Base-by-base conservation (phyloP, 2,888 invertebrate genomes). In the Entomobrya proxima region DNA sequence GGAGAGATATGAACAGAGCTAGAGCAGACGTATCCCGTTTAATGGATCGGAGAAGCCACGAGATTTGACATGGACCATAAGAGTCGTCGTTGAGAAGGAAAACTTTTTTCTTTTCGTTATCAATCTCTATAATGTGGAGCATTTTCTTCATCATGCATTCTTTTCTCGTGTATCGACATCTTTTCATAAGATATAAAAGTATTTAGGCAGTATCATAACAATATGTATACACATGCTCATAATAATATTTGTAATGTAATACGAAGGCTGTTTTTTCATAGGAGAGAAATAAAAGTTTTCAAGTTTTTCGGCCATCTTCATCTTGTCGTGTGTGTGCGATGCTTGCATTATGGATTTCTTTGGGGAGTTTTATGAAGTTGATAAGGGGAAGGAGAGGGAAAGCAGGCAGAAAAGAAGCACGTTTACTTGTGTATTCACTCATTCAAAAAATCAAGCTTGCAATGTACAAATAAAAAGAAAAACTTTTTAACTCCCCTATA, bases 31-130 rank as follows among this genome's bases (percentile, higher is more conserved):
- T 64, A 35, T 11, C 35, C 52, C 69, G 74, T 75, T 81, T 74
- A 81, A 81, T 81, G 81, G 81, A 81, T 81, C 81, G 81, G 74
- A 61, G 74, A 81, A 74, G 81, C 81, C 74, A 81, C 81, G 81
- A 81, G 81, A 81, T 81, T 81, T 81, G 81, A 81, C 81, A 47
- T 69, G 80, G 67, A 80, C 30, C 80, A 44, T 69, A 37, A n/a
- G 67, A 78, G 35, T 35, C 3, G 64, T 27, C 21, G 55, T 35
- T 18, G n/a, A 32, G 4, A 30, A 61, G 32, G 24, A 52, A 52
- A 52, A 52, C 18, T 21, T 69, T 35, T 69, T 21, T 40, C 35
- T 5, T n/a, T n/a, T n/a, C n/a, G n/a, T n/a, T n/a, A n/a, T n/a
- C n/a, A n/a, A n/a, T n/a, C 18, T 30, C 30, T 18, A 64, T 64